phyloP scores from a whole-genome alignment of 2,888 invertebrate genomes.

The Oligia latruncula region DNA sequence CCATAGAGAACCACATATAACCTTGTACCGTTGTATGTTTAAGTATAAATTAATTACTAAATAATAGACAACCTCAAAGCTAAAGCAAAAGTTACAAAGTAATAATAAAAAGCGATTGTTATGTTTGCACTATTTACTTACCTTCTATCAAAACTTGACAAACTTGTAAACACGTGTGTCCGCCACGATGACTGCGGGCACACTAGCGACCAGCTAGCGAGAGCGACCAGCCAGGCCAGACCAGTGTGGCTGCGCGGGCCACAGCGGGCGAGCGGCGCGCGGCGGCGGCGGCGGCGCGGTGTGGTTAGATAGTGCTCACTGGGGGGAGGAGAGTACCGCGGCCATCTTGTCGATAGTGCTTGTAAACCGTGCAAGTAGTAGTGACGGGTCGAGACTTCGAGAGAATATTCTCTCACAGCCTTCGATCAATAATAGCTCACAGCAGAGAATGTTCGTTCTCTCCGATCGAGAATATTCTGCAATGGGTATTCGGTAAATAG shows the following conservation, averaged over 20 bases:
- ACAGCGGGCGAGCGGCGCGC: neutral
- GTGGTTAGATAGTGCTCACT: neutral
- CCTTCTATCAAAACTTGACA: neutral
- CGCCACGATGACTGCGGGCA: neutral
- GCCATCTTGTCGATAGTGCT: neutral
- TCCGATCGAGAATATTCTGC: too few relatives aligned
- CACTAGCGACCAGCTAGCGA: neutral
- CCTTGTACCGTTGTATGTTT: neutral
- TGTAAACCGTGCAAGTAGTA: neutral
- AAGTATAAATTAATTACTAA: neutral
- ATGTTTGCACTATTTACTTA: neutral
- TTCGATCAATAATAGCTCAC: too few relatives aligned
- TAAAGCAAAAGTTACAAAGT: constrained; percentile 1
- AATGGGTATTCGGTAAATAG: too few relatives aligned
- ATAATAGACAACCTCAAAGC: neutral
- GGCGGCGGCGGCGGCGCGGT: neutral
- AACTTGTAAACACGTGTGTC: neutral
- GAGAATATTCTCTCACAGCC: neutral
- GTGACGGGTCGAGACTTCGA: neutral
- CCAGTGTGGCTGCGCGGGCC: neutral
- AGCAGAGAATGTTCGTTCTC: too few relatives aligned
- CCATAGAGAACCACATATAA: too few relatives aligned
- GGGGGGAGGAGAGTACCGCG: neutral
- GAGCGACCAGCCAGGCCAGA: too few relatives aligned
- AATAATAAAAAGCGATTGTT: neutral